A percentile compares a stretch with the other conserved stretches of the same genome.
phyloP scores from a whole-genome alignment of 2,888 invertebrate genomes.

The Tipula unca region DNA sequence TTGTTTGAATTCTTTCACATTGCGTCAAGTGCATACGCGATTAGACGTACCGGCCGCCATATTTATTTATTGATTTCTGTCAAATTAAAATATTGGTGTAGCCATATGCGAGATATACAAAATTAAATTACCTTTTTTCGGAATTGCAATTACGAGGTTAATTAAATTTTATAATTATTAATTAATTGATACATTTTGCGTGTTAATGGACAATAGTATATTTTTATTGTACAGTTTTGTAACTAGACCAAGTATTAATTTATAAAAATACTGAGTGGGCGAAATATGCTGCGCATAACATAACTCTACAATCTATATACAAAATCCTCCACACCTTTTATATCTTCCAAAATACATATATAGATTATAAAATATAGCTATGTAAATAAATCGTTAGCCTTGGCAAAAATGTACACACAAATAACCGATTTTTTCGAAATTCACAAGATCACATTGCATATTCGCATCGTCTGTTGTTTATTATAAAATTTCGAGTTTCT shows the following conservation, averaged over 20 bases:
- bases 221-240: background rate
- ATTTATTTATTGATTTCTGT: slow-evolving; percentile 18
- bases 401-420: too few species aligned
- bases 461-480: background rate
- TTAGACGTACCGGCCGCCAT: slow-evolving; percentile 1
- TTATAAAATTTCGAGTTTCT: background rate
- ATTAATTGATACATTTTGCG: too few species aligned
- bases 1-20: background rate
- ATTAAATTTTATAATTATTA: background rate
- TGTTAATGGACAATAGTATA: background rate
- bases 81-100: background rate
- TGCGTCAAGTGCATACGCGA: background rate
- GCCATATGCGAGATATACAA: background rate
- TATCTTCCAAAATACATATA: too few species aligned
- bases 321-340: too few species aligned
- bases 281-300: background rate
- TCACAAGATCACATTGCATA: background rate
- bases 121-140: background rate
- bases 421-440: background rate
- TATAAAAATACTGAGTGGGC: background rate
- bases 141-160: background rate
- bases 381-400: too few species aligned
- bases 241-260: too few species aligned
- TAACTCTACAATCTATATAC: too few species aligned
- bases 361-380: too few species aligned